These are phyloP conservation scores for Microchirus variegatus DNA, from an alignment of 2,797 vertebrate genomes.

Conservation along the genomic window DNA sequence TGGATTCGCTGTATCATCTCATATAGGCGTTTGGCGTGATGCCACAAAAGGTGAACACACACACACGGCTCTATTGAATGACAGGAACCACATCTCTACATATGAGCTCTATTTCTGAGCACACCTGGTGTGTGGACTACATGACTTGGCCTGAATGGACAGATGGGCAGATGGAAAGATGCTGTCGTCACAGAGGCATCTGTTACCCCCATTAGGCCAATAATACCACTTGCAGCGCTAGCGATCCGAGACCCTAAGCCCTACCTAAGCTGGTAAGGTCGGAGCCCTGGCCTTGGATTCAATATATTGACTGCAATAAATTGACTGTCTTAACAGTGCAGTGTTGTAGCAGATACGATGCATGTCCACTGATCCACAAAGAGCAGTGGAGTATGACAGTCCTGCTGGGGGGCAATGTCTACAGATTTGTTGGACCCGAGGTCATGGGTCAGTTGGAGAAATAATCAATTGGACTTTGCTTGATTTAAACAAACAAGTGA, in stretches of 20 bases:
- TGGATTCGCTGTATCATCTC: slow-evolving; percentile 35
- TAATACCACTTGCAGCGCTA: slow-evolving; percentile 80
- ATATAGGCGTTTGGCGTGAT: slow-evolving; percentile 34
- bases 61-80: slow-evolving; percentile 44
- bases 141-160: slow-evolving; percentile 64
- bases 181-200: slow-evolving; percentile 79
- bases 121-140: slow-evolving; percentile 72
- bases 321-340: slow-evolving; percentile 52
- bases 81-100: slow-evolving; percentile 38
- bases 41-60: slow-evolving; percentile 50
- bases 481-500: slow-evolving; percentile 17
- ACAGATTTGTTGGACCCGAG: slow-evolving; percentile 3
- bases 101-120: slow-evolving; percentile 60
- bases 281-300: slow-evolving; percentile 48
- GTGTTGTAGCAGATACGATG: slow-evolving; percentile 23
- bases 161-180: slow-evolving; percentile 77
- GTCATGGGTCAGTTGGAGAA: slow-evolving; percentile 25
- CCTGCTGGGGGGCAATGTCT: slow-evolving; percentile 19
- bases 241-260: slow-evolving; percentile 75
- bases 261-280: slow-evolving; percentile 72
- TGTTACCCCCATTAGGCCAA: slow-evolving; percentile 80
- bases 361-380: slow-evolving; percentile 1
- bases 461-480: slow-evolving; percentile 42
- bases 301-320: slow-evolving; percentile 50
- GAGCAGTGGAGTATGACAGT: neutral